Conservation (phyloP, 1,140 invertebrate species). For the Ectropis grisescens region DNA sequence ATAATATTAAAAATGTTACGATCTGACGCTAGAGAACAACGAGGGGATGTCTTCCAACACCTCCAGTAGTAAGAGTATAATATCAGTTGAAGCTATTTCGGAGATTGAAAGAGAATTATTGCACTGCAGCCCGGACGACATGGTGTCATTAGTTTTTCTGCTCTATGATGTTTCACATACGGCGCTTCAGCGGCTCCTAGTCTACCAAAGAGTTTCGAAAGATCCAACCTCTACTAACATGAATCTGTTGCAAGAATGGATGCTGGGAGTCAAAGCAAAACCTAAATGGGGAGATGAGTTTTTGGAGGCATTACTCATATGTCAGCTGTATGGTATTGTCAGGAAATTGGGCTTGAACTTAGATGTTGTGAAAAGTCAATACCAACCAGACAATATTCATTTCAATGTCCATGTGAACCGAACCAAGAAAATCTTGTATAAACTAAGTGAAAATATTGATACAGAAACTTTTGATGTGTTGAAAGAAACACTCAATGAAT, state of each 20-base stretch:
- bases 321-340: conserved; percentile 37
- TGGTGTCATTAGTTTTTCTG: conserved; percentile 52
- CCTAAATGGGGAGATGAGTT: conserved; percentile 52
- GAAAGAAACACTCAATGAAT: conserved; percentile 37
- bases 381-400: conserved; percentile 25
- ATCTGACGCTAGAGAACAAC: conserved; percentile 18
- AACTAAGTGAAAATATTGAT: conserved; percentile 44
- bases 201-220: conserved; percentile 37
- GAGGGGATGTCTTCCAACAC: no score
- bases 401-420: conserved; percentile 36
- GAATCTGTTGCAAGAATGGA: conserved; percentile 51
- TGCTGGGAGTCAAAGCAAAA: conserved; percentile 24
- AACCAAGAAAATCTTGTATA: conserved; percentile 47
- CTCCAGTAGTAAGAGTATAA: conserved; percentile 17
- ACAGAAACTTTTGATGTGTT: conserved; percentile 31
- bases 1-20: conserved; percentile 26
- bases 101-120: conserved; percentile 46
- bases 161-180: conserved; percentile 51
- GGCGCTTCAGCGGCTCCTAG: conserved; percentile 41
- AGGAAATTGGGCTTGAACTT: conserved; percentile 49
- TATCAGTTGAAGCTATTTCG: conserved; percentile 32
- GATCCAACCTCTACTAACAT: conserved; percentile 28
- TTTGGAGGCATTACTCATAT: conserved; percentile 46
- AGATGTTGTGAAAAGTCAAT: conserved; percentile 27
- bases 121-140: conserved; percentile 32